These are phyloP conservation scores for Brachionus calyciflorus DNA, from an alignment of 1,140 invertebrate genomes.

Conservation along the genomic window DNA sequence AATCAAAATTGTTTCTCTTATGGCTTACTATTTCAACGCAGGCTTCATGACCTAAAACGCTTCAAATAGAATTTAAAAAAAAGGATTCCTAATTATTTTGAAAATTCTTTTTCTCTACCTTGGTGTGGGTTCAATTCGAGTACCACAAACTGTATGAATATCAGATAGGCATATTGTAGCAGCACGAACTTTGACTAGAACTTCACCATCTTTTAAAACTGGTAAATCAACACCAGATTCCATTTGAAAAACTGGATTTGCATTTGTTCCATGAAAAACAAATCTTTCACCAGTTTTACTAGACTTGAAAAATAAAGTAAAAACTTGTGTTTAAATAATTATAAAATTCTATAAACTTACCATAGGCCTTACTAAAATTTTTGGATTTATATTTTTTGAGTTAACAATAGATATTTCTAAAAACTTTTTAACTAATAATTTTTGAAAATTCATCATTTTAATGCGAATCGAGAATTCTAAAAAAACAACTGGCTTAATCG, in stretches of 20 bases:
- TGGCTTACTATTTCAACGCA: slow-evolving; percentile 4
- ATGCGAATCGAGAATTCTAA: no score
- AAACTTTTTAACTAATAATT: no score
- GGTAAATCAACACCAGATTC: background rate
- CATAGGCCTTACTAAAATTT: no score
- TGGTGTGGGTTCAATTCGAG: slow-evolving; percentile 39
- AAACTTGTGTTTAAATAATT: no score
- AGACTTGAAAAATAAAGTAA: background rate
- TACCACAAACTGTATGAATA: slow-evolving; percentile 29
- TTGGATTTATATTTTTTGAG: no score
- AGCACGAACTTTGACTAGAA: background rate
- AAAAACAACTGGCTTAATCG: no score
- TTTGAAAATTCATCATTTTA: no score
- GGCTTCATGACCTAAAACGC: slow-evolving; percentile 44
- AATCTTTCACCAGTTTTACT: background rate
- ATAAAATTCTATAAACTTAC: no score
- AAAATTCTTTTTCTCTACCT: background rate
- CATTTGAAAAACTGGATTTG: slow-evolving; percentile 14
- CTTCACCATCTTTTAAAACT: slow-evolving; percentile 12
- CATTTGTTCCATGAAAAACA: slow-evolving; percentile 29
- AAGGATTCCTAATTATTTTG: background rate
- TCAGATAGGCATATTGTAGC: slow-evolving; percentile 34
- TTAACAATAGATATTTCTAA: no score
- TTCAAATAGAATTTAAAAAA: background rate
- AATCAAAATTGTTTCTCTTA: slow-evolving; percentile 20